phyloP scores from a whole-genome alignment of 2,888 invertebrate genomes.

The Melipona beecheii region DNA sequence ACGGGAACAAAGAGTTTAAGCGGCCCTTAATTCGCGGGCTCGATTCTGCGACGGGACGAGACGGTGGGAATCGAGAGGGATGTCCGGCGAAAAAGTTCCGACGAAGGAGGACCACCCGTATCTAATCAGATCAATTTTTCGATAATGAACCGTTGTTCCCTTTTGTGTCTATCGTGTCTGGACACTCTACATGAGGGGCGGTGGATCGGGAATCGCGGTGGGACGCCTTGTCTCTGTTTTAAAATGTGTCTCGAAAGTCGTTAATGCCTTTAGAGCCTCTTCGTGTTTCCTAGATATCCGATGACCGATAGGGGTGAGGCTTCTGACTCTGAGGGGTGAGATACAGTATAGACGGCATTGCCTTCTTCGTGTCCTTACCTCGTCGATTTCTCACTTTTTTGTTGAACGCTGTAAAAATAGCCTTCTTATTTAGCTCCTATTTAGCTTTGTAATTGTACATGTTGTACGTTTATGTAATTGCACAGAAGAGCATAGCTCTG shows the following conservation, averaged over 20 bases:
- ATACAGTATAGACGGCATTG: neutral
- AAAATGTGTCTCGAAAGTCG: constrained; percentile 75
- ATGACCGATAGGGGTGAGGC: constrained; percentile 38
- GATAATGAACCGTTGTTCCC: constrained; percentile 79
- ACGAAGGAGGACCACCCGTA: constrained; percentile 44
- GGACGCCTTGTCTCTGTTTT: constrained; percentile 62
- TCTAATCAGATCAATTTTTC: constrained; percentile 83
- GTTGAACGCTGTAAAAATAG: neutral
- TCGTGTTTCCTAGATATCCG: constrained; percentile 69
- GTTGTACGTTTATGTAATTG: too few species aligned
- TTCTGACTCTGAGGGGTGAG: neutral
- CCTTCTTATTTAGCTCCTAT: neutral
- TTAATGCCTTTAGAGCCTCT: constrained; percentile 75
- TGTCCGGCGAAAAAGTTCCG: constrained; percentile 68
- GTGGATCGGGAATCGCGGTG: constrained; percentile 15
- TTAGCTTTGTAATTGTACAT: too few species aligned
- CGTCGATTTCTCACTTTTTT: neutral
- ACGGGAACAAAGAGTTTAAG: constrained; percentile 40
- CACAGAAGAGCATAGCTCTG: too few species aligned
- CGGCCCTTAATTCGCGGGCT: constrained; percentile 49
- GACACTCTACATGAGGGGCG: constrained; percentile 36
- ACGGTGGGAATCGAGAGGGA: constrained; percentile 69
- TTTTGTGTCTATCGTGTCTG: constrained; percentile 40
- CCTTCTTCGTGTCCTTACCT: neutral
- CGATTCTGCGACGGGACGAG: constrained; percentile 11